These are phyloP conservation scores for Asarcornis scutulata DNA, from an alignment of 2,113 vertebrate genomes.

Conservation along the genomic window DNA sequence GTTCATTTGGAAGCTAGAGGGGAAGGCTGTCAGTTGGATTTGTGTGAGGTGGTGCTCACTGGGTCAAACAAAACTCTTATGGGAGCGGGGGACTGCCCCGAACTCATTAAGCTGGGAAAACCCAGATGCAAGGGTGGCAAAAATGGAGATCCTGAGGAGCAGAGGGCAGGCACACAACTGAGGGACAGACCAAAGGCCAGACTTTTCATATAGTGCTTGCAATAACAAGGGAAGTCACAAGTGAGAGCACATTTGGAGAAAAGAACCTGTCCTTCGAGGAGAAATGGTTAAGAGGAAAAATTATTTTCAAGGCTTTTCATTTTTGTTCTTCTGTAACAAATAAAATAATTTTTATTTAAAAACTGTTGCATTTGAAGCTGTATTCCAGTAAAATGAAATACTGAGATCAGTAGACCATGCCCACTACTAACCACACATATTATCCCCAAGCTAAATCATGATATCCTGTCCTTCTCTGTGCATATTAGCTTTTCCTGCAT, in stretches of 20 bases:
- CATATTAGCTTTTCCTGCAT: neutral
- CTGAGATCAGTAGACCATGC: neutral
- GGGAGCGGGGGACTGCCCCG: fast-evolving
- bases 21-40: neutral
- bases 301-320: neutral
- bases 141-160: neutral
- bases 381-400: neutral
- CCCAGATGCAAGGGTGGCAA: neutral
- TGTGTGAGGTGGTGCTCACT: neutral
- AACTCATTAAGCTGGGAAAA: neutral
- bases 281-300: neutral
- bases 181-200: neutral
- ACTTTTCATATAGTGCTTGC: neutral
- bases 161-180: neutral
- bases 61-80: neutral
- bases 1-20: neutral
- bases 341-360: neutral
- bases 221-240: neutral
- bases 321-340: neutral
- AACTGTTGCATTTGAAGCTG: neutral
- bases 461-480: neutral
- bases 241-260: neutral
- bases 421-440: neutral
- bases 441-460: neutral
- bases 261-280: neutral